phyloP scores from a whole-genome alignment of 2,797 vertebrate genomes.

The Anguilla pacifica region DNA sequence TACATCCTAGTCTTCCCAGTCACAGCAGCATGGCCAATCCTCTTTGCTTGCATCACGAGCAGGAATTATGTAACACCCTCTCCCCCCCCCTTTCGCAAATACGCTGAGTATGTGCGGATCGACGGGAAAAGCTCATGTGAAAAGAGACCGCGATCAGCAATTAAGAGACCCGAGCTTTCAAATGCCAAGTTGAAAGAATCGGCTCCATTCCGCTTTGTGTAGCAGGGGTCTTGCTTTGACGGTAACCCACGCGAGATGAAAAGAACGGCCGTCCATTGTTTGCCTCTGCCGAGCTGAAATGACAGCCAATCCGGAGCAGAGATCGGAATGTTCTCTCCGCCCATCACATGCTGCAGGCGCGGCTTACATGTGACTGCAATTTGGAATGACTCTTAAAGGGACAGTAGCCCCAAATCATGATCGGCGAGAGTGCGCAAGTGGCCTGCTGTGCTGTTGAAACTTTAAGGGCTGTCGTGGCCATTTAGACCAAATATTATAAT shows the following conservation, averaged over 20 bases:
- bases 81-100: neutral
- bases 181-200: neutral
- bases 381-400: slow-evolving; percentile 32
- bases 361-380: slow-evolving; percentile 15
- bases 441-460: neutral
- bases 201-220: neutral
- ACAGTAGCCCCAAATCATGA: slow-evolving; percentile 14
- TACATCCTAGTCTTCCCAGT: neutral
- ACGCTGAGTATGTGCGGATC: neutral
- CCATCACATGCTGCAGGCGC: slow-evolving; percentile 28
- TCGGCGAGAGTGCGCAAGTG: neutral
- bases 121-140: neutral
- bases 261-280: slow-evolving; percentile 21
- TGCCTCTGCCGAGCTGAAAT: slow-evolving; percentile 17
- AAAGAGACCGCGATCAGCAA: slow-evolving; percentile 14
- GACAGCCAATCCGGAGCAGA: slow-evolving; percentile 3
- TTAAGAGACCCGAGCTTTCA: neutral
- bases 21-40: neutral
- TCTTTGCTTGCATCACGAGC: neutral
- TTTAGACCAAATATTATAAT: neutral
- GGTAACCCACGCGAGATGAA: slow-evolving; percentile 22
- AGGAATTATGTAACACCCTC: neutral
- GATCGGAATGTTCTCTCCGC: slow-evolving; percentile 26
- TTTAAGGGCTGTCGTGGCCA: neutral
- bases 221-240: neutral